phyloP scores from a whole-genome alignment of 2,113 vertebrate species.

The Ctenodactylus gundi region DNA sequence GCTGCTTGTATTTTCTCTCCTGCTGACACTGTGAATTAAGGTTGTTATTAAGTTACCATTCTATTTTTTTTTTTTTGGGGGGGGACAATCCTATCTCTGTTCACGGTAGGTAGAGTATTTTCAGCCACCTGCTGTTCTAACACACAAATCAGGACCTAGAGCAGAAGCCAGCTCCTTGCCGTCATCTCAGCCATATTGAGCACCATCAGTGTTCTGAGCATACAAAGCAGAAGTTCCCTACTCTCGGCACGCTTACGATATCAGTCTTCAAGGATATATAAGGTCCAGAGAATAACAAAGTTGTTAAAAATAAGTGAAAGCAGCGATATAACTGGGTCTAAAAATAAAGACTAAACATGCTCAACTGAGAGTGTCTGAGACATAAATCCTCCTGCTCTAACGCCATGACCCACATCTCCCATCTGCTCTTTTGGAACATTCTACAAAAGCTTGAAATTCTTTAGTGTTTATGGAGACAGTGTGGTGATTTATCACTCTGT shows the following conservation, averaged over 20 bases:
- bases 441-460: not conserved
- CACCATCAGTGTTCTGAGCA: not conserved
- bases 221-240: not conserved
- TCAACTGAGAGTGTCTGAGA: not conserved
- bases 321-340: not conserved
- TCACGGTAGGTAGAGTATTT: not conserved
- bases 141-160: not conserved
- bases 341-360: not conserved
- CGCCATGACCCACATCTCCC: not conserved
- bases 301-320: not conserved
- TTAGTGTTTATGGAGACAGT: not conserved
- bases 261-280: not conserved
- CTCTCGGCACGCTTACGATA: not conserved
- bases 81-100: not conserved
- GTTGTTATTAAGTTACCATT: slow-evolving; percentile 56
- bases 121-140: not conserved
- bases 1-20: slow-evolving; percentile 60
- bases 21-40: slow-evolving; percentile 60
- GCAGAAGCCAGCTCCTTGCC: not conserved
- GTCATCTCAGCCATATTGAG: slow-evolving; percentile 36
- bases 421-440: not conserved
- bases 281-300: not conserved
- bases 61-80: slow-evolving; percentile 44
- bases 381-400: not conserved
- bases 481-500: not conserved